phyloP scores from a whole-genome alignment of 1,140 invertebrate genomes.

The Bombus breviceps region DNA sequence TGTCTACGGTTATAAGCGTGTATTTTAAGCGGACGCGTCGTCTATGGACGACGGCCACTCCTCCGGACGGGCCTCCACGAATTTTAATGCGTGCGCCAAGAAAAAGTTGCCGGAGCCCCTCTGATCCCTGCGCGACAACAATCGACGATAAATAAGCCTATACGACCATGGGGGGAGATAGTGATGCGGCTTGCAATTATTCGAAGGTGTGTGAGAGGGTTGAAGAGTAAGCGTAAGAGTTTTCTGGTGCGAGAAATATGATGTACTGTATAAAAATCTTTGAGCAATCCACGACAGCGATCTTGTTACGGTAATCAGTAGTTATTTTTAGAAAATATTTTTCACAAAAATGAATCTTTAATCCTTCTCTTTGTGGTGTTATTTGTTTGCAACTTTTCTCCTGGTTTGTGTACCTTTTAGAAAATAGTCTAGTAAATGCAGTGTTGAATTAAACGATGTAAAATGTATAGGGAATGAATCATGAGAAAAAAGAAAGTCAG shows the following conservation, averaged over 20 bases:
- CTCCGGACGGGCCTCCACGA: slow-evolving; percentile 11
- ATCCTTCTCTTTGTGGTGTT: not conserved
- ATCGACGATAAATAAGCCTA: slow-evolving; percentile 46
- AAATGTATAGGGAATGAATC: not conserved
- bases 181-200: slow-evolving; percentile 27
- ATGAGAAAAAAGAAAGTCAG: no score
- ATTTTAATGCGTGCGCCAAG: slow-evolving; percentile 21
- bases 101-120: slow-evolving; percentile 27
- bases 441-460: not conserved
- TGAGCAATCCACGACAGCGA: no score
- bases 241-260: not conserved
- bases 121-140: slow-evolving; percentile 42
- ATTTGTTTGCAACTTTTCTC: no score
- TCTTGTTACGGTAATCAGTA: not conserved
- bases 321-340: no score
- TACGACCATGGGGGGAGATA: not conserved
- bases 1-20: not conserved
- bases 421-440: not conserved
- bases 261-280: not conserved
- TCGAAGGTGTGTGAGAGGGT: slow-evolving; percentile 21
- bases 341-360: not conserved
- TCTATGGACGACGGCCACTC: slow-evolving; percentile 25
- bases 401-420: no score
- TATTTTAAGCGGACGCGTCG: slow-evolving; percentile 17
- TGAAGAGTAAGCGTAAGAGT: not conserved